A percentile compares a stretch with the other conserved stretches of the same genome.
phyloP scores from a whole-genome alignment of 2,888 invertebrate species.

The Stenodema calcarata region DNA sequence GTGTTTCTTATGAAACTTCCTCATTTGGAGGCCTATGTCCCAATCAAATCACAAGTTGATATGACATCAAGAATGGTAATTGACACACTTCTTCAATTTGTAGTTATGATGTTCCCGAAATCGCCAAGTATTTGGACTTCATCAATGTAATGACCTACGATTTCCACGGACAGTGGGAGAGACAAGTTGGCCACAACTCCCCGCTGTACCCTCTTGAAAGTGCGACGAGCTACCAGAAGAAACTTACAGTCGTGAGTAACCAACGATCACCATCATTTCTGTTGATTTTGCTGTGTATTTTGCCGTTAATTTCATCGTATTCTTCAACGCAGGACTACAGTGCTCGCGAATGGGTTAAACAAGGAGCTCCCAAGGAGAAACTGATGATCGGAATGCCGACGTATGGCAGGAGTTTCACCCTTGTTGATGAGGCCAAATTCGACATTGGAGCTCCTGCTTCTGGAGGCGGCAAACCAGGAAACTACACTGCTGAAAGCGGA shows the following conservation, averaged over 20 bases:
- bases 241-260: conserved; percentile 81
- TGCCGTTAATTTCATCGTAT: not conserved
- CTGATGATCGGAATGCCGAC: conserved; percentile 94
- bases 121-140: conserved; percentile 90
- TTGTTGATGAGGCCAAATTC: conserved; percentile 84
- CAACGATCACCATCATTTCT: not conserved
- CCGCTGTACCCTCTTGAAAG: conserved; percentile 88
- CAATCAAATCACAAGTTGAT: too few species aligned
- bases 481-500: conserved; percentile 91
- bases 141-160: conserved; percentile 96
- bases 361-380: conserved; percentile 92
- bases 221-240: conserved; percentile 89
- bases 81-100: not conserved
- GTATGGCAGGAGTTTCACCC: conserved; percentile 89
- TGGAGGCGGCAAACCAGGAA: conserved; percentile 84
- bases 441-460: conserved; percentile 92
- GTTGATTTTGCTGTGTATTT: too few species aligned
- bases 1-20: too few species aligned
- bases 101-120: conserved; percentile 88
- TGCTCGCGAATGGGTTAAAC: conserved; percentile 90
- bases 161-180: conserved; percentile 94
- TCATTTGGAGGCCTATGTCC: too few species aligned
- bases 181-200: conserved; percentile 91
- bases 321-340: conserved; percentile 82
- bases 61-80: too few species aligned